Base-by-base conservation (phyloP, 2,888 invertebrate species). In the Dione juno region DNA sequence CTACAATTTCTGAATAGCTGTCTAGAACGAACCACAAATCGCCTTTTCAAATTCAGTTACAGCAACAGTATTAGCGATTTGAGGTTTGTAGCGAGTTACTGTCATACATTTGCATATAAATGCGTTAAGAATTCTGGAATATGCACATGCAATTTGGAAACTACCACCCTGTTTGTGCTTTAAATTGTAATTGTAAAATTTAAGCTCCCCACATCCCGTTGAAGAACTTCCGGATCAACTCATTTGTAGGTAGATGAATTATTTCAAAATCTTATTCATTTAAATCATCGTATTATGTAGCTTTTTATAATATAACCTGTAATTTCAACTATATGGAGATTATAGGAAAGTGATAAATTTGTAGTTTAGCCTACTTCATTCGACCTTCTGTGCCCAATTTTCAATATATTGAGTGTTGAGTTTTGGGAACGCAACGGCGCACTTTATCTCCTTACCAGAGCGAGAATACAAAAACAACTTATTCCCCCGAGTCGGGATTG, bases 21-120 rank as follows among this genome's bases (percentile, higher is more conserved):
- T 19, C 16, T 13, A 48, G 19, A 63, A 35, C 8, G 35, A 53
- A 43, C 61, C 50, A 21, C 35, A 45, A 63, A 63, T 63, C 43
- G 19, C 6, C 28, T 63, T 52, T 43, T 54, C 53, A 40, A 65
- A 63, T 63, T 54, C 54, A 45, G 61, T 57, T 43, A 63, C 14
- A 21, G 54, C 57, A 67, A 70, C 59, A 54, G 72, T 69, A 70
- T 72, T 74, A 75, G 67, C 72, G 69, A 70, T 72, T 72, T 72
- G 74, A 53, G 52, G 43, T 69, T 67, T 58, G 69, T 64, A 74
- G 69, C 66, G 69, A 71, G 69, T 54, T 54, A 73, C 73, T 59
- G 66, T 69, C 75, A 76, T 76, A 73, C 73, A 77, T 77, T 77
- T 76, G 72, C 74, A 77, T 76, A 58, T 72, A 71, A 75, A 77